Evolutionary conservation across 2,113 vertebrate species (phyloP), one percentile per base, ranked within the genome.

Genomic region (Onychorhynchus coronatus): DNA sequence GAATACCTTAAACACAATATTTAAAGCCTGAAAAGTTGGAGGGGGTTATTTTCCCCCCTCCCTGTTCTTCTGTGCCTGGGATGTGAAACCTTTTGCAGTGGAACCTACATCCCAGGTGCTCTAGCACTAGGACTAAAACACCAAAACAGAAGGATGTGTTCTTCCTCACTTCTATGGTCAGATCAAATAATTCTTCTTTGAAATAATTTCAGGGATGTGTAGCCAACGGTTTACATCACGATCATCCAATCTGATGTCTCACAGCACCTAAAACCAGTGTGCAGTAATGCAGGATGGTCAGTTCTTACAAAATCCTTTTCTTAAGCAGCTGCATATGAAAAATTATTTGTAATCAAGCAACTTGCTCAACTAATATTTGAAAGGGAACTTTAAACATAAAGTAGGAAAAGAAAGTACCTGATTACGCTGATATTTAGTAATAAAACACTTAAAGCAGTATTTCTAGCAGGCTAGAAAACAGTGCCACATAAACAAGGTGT

Each of bases 1-100:
- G 6, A 89, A 25, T n/a, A 56, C 8, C 10, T 55, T 30, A n/a
- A 71, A 35, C 0, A 4, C 2, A 35, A 37, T 16, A 18, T 47
- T 62, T 78, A 11, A 89, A 49, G 8, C 21, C 30, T 14, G 3
- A 76, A 50, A 63, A 63, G 10, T 22, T 46, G 3, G 22, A 70
- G 13, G 42, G 2, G 5, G 1, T 3, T 33, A 31, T 59, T 28
- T 11, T 1, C 8, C 9, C 21, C 23, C 2, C 14, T 6, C 19
- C 15, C 6, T 3, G 25, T 72, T 28, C 33, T 75, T 73, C 46
- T 41, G 10, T 14, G 37, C 4, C 22, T 37, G 4, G 31, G 7
- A 27, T 28, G 14, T 25, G 12, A 92, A 90, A 75, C 3, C 2
- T 82, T n/a, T 33, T 42, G 6, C 9, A 56, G 14, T 2, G 4